These are phyloP conservation scores for Lepus timidus DNA, from an alignment of 2,113 vertebrate genomes.

Conservation along the genomic window DNA sequence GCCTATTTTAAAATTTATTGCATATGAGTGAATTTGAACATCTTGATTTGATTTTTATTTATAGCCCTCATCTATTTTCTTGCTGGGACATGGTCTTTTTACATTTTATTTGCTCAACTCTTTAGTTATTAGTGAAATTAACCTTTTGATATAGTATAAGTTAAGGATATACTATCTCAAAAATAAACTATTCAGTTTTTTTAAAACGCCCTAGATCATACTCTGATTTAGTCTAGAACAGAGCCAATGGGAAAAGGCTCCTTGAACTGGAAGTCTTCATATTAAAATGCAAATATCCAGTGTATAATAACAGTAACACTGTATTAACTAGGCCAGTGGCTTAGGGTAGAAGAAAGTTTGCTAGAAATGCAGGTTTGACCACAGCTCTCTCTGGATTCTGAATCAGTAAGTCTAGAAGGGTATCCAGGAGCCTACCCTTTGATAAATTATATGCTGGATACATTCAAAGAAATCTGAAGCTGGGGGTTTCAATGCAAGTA, in stretches of 20 bases:
- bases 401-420: not conserved
- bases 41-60: no score
- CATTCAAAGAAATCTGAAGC: conserved; percentile 22
- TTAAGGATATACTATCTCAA: no score
- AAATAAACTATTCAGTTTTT: no score
- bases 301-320: not conserved
- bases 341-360: not conserved
- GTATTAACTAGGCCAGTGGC: not conserved
- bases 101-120: no score
- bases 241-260: not conserved
- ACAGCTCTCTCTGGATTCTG: not conserved
- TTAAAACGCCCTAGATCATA: not conserved
- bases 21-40: no score
- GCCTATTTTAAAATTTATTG: no score
- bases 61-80: no score
- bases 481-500: not conserved
- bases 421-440: conserved; percentile 37
- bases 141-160: no score
- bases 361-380: not conserved
- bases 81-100: no score
- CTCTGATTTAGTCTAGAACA: not conserved
- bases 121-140: no score
- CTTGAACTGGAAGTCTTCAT: not conserved
- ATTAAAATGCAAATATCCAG: conserved; percentile 26
- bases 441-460: not conserved